phyloP scores from a whole-genome alignment of 2,888 invertebrate species.

The Palloptera scutellata region DNA sequence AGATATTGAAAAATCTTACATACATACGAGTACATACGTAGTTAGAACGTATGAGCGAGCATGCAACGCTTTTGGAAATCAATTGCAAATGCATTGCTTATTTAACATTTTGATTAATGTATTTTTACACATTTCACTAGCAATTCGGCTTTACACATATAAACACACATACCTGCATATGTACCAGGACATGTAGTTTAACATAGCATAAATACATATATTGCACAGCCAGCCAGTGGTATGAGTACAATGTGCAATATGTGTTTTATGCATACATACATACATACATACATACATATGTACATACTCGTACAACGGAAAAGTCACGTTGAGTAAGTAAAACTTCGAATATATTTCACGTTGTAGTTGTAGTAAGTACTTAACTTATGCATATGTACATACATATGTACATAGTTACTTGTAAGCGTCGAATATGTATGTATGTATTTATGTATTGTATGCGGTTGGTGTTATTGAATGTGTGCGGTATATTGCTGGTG shows the following conservation, averaged over 20 bases:
- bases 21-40: neutral
- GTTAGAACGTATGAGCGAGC: neutral
- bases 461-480: neutral
- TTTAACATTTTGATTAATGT: constrained; percentile 58
- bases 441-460: neutral
- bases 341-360: neutral
- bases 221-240: too few relatives aligned
- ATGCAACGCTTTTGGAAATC: constrained; percentile 12
- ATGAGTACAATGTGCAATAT: neutral
- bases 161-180: neutral
- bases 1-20: constrained; percentile 12
- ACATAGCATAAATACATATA: too few relatives aligned
- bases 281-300: neutral
- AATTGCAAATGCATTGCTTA: constrained; percentile 46
- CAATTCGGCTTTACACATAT: neutral
- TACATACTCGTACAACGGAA: neutral
- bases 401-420: neutral
- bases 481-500: constrained; percentile 1
- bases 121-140: constrained; percentile 29
- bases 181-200: neutral
- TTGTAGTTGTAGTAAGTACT: neutral
- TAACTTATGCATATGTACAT: neutral
- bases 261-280: neutral
- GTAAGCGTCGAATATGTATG: neutral
- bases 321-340: neutral